These are phyloP conservation scores for Cliona cf. orientalis DNA, from an alignment of 37 sponge, comb jelly and placozoan species.

Conservation along the genomic window DNA sequence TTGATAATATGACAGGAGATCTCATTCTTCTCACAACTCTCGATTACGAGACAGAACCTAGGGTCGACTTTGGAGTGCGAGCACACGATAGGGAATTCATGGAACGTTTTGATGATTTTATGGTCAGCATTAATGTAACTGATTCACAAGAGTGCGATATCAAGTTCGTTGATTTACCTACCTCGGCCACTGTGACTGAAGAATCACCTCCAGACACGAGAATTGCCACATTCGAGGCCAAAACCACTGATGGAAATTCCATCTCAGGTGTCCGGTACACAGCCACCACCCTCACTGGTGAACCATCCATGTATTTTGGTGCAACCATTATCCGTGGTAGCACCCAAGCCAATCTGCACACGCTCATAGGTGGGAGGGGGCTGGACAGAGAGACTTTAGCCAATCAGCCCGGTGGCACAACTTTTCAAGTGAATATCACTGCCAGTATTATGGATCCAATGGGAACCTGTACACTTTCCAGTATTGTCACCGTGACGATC, in stretches of 20 bases:
- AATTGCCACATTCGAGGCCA: constrained; percentile 23
- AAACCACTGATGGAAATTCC: not conserved
- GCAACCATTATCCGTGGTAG: constrained; percentile 6
- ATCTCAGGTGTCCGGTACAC: constrained; percentile 10
- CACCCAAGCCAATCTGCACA: not conserved
- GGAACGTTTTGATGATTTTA: not conserved
- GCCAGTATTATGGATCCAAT: not conserved
- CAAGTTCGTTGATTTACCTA: constrained; percentile 17
- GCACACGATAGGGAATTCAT: constrained; percentile 26
- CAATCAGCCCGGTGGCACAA: not conserved
- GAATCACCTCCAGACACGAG: not conserved
- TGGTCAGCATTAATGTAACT: constrained; percentile 1
- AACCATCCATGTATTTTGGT: constrained; percentile 16
- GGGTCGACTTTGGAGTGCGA: constrained; percentile 1
- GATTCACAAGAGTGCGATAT: constrained; percentile 20
- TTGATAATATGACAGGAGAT: constrained; percentile 30
- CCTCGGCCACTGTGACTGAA: constrained; percentile 8
- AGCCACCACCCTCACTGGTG: not conserved
- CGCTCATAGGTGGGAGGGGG: not conserved
- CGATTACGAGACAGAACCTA: constrained; percentile 33
- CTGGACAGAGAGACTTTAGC: constrained; percentile 13
- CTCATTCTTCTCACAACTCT: constrained; percentile 27
- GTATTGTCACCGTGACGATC: constrained; percentile 39
- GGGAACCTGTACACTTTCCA: not conserved
- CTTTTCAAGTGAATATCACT: not conserved